Percentiles rank a stretch among this genome's conserved stretches.
Evolutionary conservation across 2,113 vertebrate genomes (phyloP).

Genomic region (Myotis lucifugus): DNA sequence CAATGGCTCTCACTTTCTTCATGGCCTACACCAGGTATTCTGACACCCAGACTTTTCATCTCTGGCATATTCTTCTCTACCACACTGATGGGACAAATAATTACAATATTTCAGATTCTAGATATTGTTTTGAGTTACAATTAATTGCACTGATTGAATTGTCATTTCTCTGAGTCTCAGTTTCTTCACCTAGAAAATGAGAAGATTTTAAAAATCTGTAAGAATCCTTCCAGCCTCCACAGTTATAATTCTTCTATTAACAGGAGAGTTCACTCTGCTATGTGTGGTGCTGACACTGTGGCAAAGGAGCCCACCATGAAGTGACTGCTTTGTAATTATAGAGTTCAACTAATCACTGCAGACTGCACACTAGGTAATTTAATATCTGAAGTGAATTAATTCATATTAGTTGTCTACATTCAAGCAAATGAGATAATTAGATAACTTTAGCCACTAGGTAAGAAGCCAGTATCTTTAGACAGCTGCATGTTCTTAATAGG

Average conservation of each 20-base stretch:
- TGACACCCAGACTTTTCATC: not conserved
- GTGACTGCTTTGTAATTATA: conserved; percentile 58
- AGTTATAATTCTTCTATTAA: conserved; percentile 10
- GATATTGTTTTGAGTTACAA: not conserved
- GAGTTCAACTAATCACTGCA: conserved; percentile 60
- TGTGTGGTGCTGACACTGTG: not conserved
- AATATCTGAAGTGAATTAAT: conserved; percentile 67
- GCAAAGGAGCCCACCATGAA: conserved; percentile 60
- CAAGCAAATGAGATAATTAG: conserved; percentile 64
- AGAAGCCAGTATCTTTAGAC: not conserved
- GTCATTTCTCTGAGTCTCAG: not conserved
- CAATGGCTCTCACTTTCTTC: not conserved
- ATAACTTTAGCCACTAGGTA: not conserved
- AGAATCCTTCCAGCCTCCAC: not conserved
- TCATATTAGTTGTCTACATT: conserved; percentile 51
- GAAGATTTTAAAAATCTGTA: not conserved
- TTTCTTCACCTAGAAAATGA: conserved; percentile 39
- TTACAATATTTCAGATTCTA: conserved; percentile 1
- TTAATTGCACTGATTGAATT: conserved; percentile 28
- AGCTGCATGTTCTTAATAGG: not conserved
- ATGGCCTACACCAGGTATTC: not conserved
- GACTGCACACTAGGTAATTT: conserved; percentile 68
- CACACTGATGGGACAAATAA: not conserved
- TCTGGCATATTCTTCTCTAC: not conserved
- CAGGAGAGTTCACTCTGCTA: not conserved